These are phyloP conservation scores for Sarcophaga bullata DNA, from an alignment of 1,140 invertebrate genomes.

Conservation along the genomic window DNA sequence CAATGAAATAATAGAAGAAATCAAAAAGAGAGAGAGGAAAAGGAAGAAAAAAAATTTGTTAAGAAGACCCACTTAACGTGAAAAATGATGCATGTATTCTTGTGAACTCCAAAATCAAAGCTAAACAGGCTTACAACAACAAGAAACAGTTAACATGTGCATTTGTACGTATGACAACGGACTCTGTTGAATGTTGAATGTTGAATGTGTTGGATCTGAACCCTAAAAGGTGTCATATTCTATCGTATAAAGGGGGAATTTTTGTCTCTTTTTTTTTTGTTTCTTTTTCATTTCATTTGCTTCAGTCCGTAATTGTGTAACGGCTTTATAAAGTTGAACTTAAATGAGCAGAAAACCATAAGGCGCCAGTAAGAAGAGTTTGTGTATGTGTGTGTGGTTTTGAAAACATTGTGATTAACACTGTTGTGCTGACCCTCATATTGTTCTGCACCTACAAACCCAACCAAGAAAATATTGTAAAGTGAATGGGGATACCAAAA, in stretches of 20 bases:
- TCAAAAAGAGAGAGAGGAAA: background rate
- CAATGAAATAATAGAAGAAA: background rate
- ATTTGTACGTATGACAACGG: background rate
- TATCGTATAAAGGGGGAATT: background rate
- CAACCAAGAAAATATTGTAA: no score
- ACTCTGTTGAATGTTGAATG: background rate
- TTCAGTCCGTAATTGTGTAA: background rate
- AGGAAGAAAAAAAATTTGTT: slow-evolving; percentile 4
- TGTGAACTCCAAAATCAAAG: background rate
- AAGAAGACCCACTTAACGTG: slow-evolving; percentile 36
- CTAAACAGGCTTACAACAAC: background rate
- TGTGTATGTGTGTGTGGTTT: slow-evolving; percentile 29
- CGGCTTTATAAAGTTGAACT: slow-evolving; percentile 31
- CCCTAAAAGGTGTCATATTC: slow-evolving; percentile 17
- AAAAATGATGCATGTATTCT: slow-evolving; percentile 31
- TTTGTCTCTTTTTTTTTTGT: background rate
- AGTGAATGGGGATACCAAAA: no score
- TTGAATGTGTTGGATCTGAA: slow-evolving; percentile 1
- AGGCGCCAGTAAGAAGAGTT: slow-evolving; percentile 24
- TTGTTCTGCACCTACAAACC: background rate
- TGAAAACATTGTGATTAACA: background rate
- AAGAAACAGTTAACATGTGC: background rate
- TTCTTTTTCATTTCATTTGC: background rate
- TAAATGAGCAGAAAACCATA: slow-evolving; percentile 38
- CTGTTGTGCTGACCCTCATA: slow-evolving; percentile 15